Evolutionary conservation across 2,113 vertebrate species (phyloP), one percentile per base, ranked within the genome.

Genomic region (Chaenogobius annularis): DNA sequence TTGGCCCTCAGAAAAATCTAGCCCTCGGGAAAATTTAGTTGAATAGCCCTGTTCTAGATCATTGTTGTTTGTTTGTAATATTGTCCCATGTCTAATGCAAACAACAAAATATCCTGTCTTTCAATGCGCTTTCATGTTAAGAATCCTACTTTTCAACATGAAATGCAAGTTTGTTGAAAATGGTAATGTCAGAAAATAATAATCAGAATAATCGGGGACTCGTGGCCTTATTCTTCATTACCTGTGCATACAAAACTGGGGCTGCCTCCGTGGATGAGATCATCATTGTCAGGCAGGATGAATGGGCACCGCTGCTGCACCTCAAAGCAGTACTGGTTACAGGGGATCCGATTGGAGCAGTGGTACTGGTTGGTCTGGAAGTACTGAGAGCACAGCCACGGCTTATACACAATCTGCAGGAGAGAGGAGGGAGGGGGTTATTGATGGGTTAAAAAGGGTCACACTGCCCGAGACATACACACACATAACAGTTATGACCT

Each of bases 231-330:
- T 26, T 54, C 13, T 19, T 43, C 7, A 22, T 37, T 85, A 99
- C 98, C 97, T 98, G 97, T 97, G 92, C 98, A 99, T 96, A 98
- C 96, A 96, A 99, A 99, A 93, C 98, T 99, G 91, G 97, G 98
- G 91, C 97, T 95, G 92, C 97, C 98, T 92, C 98, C 98, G 10
- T 99, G 97, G 91, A 98, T 95, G 88, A 99, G 95, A 92, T 99
- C 98, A 82, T 99, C 97, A 9, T 98, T 99, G 94, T 99, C 97
- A 69, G 98, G 98, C 94, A 99, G 89, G 92, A 99, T 95, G 90
- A 99, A 99, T 65, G 98, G 98, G 93, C 98, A 99, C 91, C 95
- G 94, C 83, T 96, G 96, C 94, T 98, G 98, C 91, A 99, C 98
- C 92, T 98, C 97, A 93, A 96, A 93, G 94, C 98, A 99, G 94